A percentile compares a stretch with the other conserved stretches of the same genome.
Conservation (phyloP, 2,797 vertebrate genomes). For the Sebastiscus tertius region DNA sequence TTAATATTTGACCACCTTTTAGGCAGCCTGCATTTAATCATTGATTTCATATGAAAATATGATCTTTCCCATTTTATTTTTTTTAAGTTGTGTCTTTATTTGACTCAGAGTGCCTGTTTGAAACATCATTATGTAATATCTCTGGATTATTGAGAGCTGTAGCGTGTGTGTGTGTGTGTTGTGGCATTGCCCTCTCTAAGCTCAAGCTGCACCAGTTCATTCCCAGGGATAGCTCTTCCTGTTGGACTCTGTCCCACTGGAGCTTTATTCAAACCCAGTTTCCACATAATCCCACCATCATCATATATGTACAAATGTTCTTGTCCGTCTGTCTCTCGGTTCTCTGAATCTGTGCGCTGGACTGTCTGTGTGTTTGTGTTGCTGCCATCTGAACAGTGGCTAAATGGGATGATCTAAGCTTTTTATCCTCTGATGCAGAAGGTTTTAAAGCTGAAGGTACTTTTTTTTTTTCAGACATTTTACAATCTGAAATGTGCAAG, state of each 20-base stretch:
- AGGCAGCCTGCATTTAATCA: neutral
- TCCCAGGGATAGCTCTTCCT: constrained; percentile 42
- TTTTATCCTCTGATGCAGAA: constrained; percentile 73
- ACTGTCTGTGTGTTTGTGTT: constrained; percentile 25
- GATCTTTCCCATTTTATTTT: neutral
- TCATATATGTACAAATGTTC: constrained; percentile 59
- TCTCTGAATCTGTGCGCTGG: constrained; percentile 35
- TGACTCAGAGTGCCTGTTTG: neutral
- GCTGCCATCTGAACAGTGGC: constrained; percentile 52
- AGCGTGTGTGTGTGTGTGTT: constrained; percentile 21
- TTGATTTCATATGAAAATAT: neutral
- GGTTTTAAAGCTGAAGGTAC: constrained; percentile 54
- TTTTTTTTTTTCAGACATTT: constrained; percentile 51
- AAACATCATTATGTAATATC: constrained; percentile 60
- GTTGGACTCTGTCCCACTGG: constrained; percentile 71
- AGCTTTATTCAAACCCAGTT: constrained; percentile 74
- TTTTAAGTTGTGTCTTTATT: constrained; percentile 16
- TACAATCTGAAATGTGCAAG: constrained; percentile 47
- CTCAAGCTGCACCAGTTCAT: constrained; percentile 67
- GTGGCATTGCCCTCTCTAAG: constrained; percentile 56
- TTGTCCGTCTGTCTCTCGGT: constrained; percentile 41
- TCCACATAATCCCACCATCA: constrained; percentile 70
- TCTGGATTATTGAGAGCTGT: constrained; percentile 59
- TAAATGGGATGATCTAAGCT: constrained; percentile 74
- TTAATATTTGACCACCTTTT: neutral